Evolutionary conservation across 2,797 vertebrate genomes (phyloP).

Genomic region (Liasis olivaceus): DNA sequence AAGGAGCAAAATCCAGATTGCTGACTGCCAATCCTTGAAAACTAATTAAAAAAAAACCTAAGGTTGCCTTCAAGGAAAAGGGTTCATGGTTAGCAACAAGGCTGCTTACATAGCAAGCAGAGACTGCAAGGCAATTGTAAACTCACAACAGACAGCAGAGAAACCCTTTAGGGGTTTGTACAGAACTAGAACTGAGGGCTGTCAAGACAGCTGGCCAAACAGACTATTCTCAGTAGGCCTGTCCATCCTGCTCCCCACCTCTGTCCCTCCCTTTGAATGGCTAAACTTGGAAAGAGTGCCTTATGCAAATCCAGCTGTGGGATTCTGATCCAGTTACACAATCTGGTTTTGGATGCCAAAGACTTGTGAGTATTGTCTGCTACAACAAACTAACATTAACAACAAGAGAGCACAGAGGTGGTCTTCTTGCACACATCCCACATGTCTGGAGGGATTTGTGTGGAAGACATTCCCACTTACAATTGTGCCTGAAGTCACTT

Average conservation of each 20-base stretch:
- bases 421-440: conserved; percentile 11
- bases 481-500: conserved; percentile 35
- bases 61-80: conserved; percentile 52
- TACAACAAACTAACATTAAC: conserved; percentile 53
- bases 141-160: conserved; percentile 41
- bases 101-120: conserved; percentile 62
- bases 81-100: conserved; percentile 39
- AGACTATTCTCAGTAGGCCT: accelerated
- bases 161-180: conserved; percentile 7
- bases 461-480: neutral
- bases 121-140: conserved; percentile 53
- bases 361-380: conserved; percentile 76
- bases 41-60: conserved; percentile 46
- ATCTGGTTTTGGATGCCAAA: conserved; percentile 75
- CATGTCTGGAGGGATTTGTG: neutral
- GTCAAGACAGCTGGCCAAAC: neutral
- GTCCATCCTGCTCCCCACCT: neutral
- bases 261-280: conserved; percentile 6
- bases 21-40: neutral
- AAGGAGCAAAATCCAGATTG: conserved; percentile 1
- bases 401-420: conserved; percentile 14
- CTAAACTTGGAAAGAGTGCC: conserved; percentile 50
- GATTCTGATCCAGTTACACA: conserved; percentile 66
- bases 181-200: neutral
- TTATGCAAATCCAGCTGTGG: conserved; percentile 75